A percentile compares a stretch with the other conserved stretches of the same genome.
phyloP scores from a whole-genome alignment of 35 echinoderm and acorn worm species.

The Amphiura filiformis region DNA sequence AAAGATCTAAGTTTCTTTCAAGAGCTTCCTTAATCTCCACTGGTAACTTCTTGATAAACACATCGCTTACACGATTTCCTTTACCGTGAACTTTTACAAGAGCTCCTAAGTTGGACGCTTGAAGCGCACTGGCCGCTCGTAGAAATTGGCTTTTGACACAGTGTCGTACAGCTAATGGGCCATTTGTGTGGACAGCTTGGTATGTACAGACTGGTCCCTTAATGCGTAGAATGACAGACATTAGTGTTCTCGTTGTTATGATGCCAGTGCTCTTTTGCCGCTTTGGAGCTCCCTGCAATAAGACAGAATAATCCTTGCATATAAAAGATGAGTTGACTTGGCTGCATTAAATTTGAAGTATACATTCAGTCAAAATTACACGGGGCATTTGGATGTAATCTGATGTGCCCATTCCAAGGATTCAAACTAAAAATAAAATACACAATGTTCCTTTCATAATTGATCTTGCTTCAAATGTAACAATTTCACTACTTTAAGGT shows the following conservation, averaged over 20 bases:
- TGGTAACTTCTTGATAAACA: slow-evolving; percentile 8
- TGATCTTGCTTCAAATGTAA: no score
- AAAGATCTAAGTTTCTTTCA: not conserved
- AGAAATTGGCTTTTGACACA: not conserved
- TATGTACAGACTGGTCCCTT: not conserved
- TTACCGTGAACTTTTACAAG: not conserved
- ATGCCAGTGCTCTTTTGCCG: not conserved
- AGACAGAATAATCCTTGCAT: not conserved
- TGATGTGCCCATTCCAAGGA: no score
- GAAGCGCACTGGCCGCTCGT: not conserved
- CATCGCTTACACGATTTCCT: not conserved
- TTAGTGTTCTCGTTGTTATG: not conserved
- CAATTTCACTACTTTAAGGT: no score
- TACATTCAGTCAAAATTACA: no score
- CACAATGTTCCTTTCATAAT: no score
- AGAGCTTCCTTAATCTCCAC: not conserved
- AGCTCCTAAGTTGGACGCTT: not conserved
- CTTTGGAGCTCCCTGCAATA: not conserved
- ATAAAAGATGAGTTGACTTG: no score
- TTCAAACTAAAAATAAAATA: no score
- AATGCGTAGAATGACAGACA: not conserved
- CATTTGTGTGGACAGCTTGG: not conserved
- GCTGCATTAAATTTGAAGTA: no score
- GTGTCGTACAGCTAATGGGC: not conserved
- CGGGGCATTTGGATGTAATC: no score